Evolutionary conservation across 2,113 vertebrate genomes (phyloP).

Genomic region (Terrapene triunguis): DNA sequence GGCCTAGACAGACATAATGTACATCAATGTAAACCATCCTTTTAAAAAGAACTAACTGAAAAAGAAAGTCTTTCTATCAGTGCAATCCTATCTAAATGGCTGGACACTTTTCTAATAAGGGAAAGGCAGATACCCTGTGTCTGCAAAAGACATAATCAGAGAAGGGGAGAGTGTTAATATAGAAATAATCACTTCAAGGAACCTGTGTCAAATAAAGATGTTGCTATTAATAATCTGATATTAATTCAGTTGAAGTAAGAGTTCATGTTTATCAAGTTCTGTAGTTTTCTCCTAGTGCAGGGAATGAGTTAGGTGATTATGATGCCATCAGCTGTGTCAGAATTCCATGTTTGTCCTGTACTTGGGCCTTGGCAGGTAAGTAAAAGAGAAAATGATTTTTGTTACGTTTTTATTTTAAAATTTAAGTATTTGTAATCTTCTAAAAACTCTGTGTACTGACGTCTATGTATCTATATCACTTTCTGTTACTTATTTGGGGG

Average conservation of each 20-base stretch:
- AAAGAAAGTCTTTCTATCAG: neutral
- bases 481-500: neutral
- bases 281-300: conserved; percentile 51
- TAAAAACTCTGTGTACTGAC: neutral
- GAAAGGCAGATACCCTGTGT: neutral
- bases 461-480: neutral
- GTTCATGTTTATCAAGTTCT: neutral
- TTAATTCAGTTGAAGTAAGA: neutral
- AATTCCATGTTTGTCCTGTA: conserved; percentile 2
- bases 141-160: neutral
- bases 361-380: conserved; percentile 36
- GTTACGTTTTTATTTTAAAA: neutral
- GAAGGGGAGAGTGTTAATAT: neutral
- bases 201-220: neutral
- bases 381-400: neutral
- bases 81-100: neutral
- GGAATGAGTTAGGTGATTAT: conserved; percentile 49
- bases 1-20: neutral
- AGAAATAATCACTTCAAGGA: neutral
- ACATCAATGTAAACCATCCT: neutral
- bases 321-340: conserved; percentile 34
- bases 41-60: neutral
- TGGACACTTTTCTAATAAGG: neutral
- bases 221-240: neutral
- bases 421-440: neutral